Conservation (phyloP, 2,888 invertebrate species). For the Brachypalpus laphriformis region DNA sequence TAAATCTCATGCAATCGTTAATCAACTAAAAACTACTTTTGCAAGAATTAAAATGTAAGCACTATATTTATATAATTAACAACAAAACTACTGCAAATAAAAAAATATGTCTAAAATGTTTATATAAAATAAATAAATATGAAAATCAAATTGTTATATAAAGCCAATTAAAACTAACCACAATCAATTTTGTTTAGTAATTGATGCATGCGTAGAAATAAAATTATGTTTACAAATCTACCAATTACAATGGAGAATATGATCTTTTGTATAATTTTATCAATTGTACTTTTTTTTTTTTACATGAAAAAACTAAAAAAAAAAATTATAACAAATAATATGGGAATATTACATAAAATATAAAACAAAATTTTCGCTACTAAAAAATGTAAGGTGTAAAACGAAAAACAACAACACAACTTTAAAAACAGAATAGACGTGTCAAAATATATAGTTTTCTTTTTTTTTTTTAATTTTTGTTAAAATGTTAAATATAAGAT, state of each 20-base stretch:
- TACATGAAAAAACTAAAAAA: constrained; percentile 17
- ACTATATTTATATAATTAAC: not conserved
- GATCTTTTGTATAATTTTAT: not conserved
- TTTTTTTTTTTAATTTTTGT: constrained; percentile 9
- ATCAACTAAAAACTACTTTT: not conserved
- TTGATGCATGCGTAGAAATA: constrained; percentile 54
- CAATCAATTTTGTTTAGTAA: constrained; percentile 22
- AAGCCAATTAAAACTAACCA: constrained; percentile 38
- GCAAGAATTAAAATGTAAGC: constrained; percentile 5
- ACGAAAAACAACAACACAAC: constrained; percentile 56
- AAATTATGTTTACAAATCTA: constrained; percentile 50
- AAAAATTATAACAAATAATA: constrained; percentile 35
- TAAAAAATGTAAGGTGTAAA: constrained; percentile 54
- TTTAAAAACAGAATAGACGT: not conserved
- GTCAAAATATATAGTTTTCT: not conserved
- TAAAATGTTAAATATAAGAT: constrained; percentile 13
- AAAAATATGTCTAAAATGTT: constrained; percentile 8
- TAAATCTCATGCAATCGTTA: not conserved
- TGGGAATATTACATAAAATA: constrained; percentile 37
- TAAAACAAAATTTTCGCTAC: constrained; percentile 64
- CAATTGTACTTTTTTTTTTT: constrained; percentile 7
- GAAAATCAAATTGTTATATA: not conserved
- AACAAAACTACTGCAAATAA: constrained; percentile 2
- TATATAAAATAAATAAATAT: not conserved
- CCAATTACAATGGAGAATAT: constrained; percentile 39